Percentiles rank a stretch among this genome's conserved stretches.
Evolutionary conservation across 2,888 invertebrate species (phyloP).

Genomic region (Stenchaetothrips biformis): DNA sequence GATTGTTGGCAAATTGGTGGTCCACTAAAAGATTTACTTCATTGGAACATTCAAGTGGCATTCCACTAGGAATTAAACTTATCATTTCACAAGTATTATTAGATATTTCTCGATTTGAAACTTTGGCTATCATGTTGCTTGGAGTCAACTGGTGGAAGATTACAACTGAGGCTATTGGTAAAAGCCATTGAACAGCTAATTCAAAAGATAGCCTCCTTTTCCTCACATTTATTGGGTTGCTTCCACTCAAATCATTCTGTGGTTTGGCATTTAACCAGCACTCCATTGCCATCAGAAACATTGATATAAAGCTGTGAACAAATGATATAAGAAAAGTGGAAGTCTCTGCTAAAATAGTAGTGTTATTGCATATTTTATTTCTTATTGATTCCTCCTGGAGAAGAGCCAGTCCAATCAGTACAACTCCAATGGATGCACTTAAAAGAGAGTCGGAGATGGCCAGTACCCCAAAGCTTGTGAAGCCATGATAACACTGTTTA

Average conservation of each 20-base stretch:
- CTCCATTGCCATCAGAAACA: background rate
- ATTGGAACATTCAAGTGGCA: background rate
- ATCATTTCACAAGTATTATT: background rate
- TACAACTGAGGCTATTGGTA: background rate
- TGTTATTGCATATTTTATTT: background rate
- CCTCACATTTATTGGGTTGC: background rate
- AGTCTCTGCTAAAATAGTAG: background rate
- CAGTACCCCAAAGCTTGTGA: background rate
- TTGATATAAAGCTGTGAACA: background rate
- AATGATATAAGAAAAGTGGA: background rate
- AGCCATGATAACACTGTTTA: background rate
- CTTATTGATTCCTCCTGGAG: background rate
- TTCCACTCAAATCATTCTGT: background rate
- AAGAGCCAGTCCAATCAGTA: background rate
- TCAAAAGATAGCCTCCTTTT: background rate
- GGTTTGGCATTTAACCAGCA: background rate
- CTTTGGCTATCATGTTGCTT: background rate
- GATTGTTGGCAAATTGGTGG: background rate
- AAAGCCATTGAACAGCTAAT: background rate
- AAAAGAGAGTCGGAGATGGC: background rate
- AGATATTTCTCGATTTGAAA: background rate
- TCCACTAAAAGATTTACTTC: background rate
- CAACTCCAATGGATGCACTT: background rate
- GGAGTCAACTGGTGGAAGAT: background rate
- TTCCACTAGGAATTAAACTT: background rate